phyloP scores from a whole-genome alignment of 2,888 invertebrate species.

The Odontomyia ornata region DNA sequence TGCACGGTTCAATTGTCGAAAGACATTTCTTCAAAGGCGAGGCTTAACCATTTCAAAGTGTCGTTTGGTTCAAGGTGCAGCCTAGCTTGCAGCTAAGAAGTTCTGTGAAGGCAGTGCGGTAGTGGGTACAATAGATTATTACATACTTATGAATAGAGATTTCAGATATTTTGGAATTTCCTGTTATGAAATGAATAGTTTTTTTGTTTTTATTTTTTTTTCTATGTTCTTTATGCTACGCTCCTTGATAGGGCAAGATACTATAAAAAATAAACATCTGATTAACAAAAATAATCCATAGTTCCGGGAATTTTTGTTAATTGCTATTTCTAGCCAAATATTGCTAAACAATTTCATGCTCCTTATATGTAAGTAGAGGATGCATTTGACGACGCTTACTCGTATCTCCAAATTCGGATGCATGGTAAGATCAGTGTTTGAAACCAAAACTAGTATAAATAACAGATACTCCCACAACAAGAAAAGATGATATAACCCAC shows the following conservation, averaged over 20 bases:
- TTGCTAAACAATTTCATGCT: too few relatives aligned
- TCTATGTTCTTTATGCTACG: slow-evolving; percentile 1
- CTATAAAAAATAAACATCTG: neutral
- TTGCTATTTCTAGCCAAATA: too few relatives aligned
- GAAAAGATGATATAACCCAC: too few relatives aligned
- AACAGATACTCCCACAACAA: too few relatives aligned
- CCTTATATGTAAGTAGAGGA: too few relatives aligned
- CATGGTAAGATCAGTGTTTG: too few relatives aligned
- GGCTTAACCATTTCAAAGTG: neutral
- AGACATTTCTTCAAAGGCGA: neutral
- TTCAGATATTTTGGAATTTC: slow-evolving; percentile 4
- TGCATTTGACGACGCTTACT: too few relatives aligned
- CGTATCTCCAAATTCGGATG: too few relatives aligned
- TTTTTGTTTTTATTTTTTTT: too few relatives aligned
- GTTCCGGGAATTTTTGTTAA: too few relatives aligned
- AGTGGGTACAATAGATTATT: neutral
- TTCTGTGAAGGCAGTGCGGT: neutral
- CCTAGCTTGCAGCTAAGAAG: neutral
- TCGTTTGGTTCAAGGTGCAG: neutral
- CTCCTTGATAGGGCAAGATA: neutral
- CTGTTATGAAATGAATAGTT: neutral
- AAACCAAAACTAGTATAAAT: too few relatives aligned
- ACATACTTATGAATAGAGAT: neutral
- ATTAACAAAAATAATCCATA: too few relatives aligned
- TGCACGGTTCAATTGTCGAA: neutral